Conservation (phyloP, 2,797 vertebrate genomes). For the Cygnus olor region DNA sequence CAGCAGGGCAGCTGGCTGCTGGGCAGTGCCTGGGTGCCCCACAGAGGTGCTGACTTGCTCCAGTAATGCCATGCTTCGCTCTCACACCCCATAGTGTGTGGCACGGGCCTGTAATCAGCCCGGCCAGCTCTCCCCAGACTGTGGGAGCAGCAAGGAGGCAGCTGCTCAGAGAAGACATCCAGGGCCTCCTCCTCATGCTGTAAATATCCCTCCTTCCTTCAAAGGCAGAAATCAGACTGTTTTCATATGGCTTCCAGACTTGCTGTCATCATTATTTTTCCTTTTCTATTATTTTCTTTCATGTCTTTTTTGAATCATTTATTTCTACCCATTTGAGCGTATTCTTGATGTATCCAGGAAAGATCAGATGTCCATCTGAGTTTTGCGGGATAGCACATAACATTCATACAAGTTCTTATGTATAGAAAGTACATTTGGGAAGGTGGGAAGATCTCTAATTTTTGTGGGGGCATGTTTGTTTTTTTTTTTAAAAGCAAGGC, state of each 20-base stretch:
- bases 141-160: background rate
- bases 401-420: background rate
- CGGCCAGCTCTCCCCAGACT: background rate
- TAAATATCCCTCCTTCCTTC: background rate
- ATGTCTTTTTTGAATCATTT: background rate
- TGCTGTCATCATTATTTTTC: background rate
- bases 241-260: background rate
- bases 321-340: background rate
- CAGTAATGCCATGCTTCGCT: background rate
- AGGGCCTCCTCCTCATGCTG: background rate
- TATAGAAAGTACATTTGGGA: background rate
- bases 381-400: background rate
- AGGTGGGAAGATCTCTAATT: background rate
- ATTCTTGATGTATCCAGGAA: background rate
- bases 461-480: background rate
- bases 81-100: background rate
- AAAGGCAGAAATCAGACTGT: background rate
- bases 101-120: background rate
- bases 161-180: background rate
- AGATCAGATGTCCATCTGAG: background rate
- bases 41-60: background rate
- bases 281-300: background rate
- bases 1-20: background rate
- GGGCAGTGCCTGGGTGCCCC: accelerated
- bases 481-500: background rate